Percentiles rank a stretch among this genome's conserved stretches.
Conservation (phyloP, 1,140 invertebrate species). For the Drosophila mayri region DNA sequence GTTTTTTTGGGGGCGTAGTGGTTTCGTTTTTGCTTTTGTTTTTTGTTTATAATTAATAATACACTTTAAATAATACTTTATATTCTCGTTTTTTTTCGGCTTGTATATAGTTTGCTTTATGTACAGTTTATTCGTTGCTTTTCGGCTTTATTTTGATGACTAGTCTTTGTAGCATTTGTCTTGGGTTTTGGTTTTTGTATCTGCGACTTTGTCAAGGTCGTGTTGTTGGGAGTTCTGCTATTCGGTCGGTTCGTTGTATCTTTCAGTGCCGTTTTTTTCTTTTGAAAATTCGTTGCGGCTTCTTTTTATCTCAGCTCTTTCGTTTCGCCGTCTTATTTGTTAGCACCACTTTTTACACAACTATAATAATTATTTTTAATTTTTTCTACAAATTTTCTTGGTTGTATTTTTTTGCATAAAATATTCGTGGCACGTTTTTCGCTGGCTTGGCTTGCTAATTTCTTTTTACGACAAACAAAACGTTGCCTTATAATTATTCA, state of each 20-base stretch:
- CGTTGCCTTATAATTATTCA: slow-evolving; percentile 44
- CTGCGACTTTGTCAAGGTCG: slow-evolving; percentile 74
- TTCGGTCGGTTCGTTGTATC: slow-evolving; percentile 49
- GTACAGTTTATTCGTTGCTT: slow-evolving; percentile 43
- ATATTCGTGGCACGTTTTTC: slow-evolving; percentile 65
- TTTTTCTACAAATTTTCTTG: slow-evolving; percentile 3
- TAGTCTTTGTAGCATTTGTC: slow-evolving; percentile 50
- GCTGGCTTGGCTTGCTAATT: slow-evolving; percentile 50
- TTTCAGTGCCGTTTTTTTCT: slow-evolving; percentile 31
- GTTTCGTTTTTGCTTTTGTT: slow-evolving; percentile 22
- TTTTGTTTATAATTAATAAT: slow-evolving; percentile 59
- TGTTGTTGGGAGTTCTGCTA: slow-evolving; percentile 41
- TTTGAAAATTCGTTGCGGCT: slow-evolving; percentile 45
- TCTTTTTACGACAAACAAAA: slow-evolving; percentile 51
- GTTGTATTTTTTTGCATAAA: slow-evolving; percentile 18
- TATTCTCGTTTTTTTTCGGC: slow-evolving; percentile 19
- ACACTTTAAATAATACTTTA: slow-evolving; percentile 75
- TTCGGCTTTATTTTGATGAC: slow-evolving; percentile 53
- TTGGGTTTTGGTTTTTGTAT: slow-evolving; percentile 22
- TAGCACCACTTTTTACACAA: slow-evolving; percentile 17
- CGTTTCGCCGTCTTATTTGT: slow-evolving; percentile 12
- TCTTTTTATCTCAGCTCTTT: slow-evolving; percentile 38
- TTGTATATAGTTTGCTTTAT: slow-evolving; percentile 22
- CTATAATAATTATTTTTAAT: slow-evolving; percentile 12
- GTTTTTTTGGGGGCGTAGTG: slow-evolving; percentile 51